Base-by-base conservation (phyloP, 2,797 vertebrate genomes). In the Vireo griseus region DNA sequence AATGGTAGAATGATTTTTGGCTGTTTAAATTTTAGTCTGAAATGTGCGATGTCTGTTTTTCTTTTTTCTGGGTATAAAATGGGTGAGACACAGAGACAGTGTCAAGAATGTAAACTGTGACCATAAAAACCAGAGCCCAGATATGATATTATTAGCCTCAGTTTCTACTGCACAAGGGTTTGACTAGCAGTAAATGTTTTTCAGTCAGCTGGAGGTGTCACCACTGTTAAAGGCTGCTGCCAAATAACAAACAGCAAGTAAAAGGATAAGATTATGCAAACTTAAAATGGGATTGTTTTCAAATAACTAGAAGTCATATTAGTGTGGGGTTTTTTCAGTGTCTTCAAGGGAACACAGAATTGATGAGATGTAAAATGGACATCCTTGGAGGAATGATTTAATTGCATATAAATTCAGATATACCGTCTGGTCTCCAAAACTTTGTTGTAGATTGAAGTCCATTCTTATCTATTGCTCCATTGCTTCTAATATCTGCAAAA, bases 21-120 rank as follows among this genome's bases (percentile, higher is more conserved):
- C 91, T 95, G 91, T 85, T 97, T 95, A 90, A 90, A 95, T 96
- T 96, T 94, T 76, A 90, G 35, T 80, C 55, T 95, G 91, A 76
- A 95, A 86, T 88, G 65, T 40, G 3, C 57, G 51, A 22, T 91
- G 66, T 40, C 47, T 77, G 73, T 15, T 93, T 95, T 94, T 75
- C 44, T 16, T 65, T 86, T 93, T 92, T 83, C 74, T 93, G 67
- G 57, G 28, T 44, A 90, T 73, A 95, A 94, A 92, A 94, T 52
- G 26, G 42, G 66, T 67, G 51, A 91, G 21, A 93, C 79, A 74
- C 29, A 93, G 82, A 92, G 42, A 83, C 20, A 65, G 33, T 59
- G 39, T 71, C 79, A 92, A 61, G 65, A 94, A 92, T 86, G 71
- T 78, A 92, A 96, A 87, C 58, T 76, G 40, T 81, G 81, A 80